Evolutionary conservation across 2,888 invertebrate species (phyloP), one percentile per base, ranked within the genome.

Genomic region (Pegoplata infirma): DNA sequence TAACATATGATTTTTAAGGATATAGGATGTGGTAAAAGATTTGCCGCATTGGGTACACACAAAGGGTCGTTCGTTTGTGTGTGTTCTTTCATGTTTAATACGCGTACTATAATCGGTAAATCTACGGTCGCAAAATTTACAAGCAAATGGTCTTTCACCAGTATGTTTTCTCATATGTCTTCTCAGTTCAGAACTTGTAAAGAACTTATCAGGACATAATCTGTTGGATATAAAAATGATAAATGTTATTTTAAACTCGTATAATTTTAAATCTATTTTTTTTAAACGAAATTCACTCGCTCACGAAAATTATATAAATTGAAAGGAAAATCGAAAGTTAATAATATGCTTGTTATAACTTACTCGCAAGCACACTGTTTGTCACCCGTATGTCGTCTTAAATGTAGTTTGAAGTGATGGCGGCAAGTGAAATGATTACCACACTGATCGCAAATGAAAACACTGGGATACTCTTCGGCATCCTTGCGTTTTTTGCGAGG

Each of bases 301-400:
- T n/a, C n/a, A n/a, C n/a, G n/a, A n/a, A n/a, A n/a, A n/a, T n/a
- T n/a, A n/a, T n/a, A n/a, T n/a, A n/a, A n/a, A n/a, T n/a, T n/a
- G n/a, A 19, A 47, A 21, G 12, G 8, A 32, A 32, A 32, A 16
- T 5, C 32, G 3, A 55, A 12, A 23, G 23, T 19, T 8, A 53
- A 51, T 0, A 21, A 25, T 36, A 14, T 56, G 10, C 40, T 40
- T n/a, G n/a, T n/a, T n/a, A n/a, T n/a, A 25, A 47, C 85, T 82
- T 80, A 87, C 87, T 86, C 85, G 88, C 87, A 88, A 36, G 86
- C 84, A 59, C 81, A 86, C 6, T 84, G 85, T 46, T 88, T 85
- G 14, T 85, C 85, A 3, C 88, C 88, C 2, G 84, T 84, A 19
- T 88, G 88, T n/a, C 87, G 82, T 10, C 86, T 84, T 55, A 87